Conservation (phyloP, 2,113 vertebrate genomes). For the Syngnathus typhle region DNA sequence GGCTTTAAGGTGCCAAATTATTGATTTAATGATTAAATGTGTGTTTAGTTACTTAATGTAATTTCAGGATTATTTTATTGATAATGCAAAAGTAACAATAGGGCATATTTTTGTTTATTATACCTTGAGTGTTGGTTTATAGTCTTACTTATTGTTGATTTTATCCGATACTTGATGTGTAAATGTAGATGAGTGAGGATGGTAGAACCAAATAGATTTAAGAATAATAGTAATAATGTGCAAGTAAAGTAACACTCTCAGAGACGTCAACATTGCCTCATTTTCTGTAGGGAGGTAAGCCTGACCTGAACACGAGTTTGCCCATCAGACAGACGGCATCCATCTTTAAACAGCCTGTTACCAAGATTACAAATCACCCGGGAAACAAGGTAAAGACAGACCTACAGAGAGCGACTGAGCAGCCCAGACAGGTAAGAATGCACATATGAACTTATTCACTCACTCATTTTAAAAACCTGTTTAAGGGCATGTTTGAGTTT, state of each 20-base stretch:
- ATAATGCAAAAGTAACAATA: no score
- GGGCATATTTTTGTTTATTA: no score
- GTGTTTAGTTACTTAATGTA: no score
- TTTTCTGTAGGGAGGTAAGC: constrained; percentile 69
- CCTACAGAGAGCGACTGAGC: constrained; percentile 77
- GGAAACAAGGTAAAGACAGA: constrained; percentile 84
- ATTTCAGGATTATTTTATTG: no score
- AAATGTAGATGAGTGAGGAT: neutral
- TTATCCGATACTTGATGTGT: no score
- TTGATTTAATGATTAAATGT: no score
- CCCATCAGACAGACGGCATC: constrained; percentile 88
- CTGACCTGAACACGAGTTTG: constrained; percentile 82
- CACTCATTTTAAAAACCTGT: no score
- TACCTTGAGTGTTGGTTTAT: no score
- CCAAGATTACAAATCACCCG: constrained; percentile 86
- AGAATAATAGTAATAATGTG: neutral
- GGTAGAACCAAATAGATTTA: neutral
- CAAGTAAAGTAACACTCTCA: neutral
- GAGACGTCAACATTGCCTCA: constrained; percentile 4
- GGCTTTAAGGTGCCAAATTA: no score
- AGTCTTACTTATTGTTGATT: no score
- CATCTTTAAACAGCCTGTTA: constrained; percentile 89
- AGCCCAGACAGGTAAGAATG: constrained; percentile 75
- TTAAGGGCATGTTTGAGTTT: no score
- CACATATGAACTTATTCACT: no score